Conservation (phyloP, 2,113 vertebrate genomes). For the Chaetodon trifascialis region DNA sequence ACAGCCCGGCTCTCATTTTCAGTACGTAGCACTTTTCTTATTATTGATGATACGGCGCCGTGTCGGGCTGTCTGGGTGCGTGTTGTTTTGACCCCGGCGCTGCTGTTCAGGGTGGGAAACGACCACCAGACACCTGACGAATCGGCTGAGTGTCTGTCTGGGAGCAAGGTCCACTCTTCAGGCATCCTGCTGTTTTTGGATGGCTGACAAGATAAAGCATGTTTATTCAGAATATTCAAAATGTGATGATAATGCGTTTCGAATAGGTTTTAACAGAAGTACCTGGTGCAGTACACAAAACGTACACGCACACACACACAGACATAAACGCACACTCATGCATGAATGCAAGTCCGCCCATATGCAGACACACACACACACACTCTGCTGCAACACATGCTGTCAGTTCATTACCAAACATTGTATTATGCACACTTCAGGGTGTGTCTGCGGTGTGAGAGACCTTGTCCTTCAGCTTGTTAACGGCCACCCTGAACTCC, state of each 20-base stretch:
- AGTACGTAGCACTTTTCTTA: conserved; percentile 28
- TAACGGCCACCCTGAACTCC: conserved; percentile 50
- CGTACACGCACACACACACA: not conserved
- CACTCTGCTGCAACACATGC: not conserved
- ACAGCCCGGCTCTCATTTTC: conserved; percentile 38
- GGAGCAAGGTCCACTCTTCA: conserved; percentile 8
- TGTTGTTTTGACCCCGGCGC: conserved; percentile 39
- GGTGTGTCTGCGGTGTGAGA: conserved; percentile 24
- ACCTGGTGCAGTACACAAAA: not conserved
- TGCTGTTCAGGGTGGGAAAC: conserved; percentile 20
- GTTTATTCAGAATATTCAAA: not conserved
- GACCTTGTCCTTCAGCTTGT: conserved; percentile 52
- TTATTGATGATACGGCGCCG: conserved; percentile 47
- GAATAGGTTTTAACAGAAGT: not conserved
- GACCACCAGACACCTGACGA: conserved; percentile 27
- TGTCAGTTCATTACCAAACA: conserved; percentile 11
- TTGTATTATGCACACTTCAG: conserved; percentile 17
- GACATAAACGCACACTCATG: not conserved
- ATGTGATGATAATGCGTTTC: not conserved
- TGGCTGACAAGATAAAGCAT: not conserved
- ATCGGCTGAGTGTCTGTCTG: conserved; percentile 16
- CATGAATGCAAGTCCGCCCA: not conserved
- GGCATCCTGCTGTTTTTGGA: conserved; percentile 28
- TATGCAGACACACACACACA: conserved; percentile 6
- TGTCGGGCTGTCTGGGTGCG: conserved; percentile 40